Percentiles rank a stretch among this genome's conserved stretches.
Conservation (phyloP, 1,140 invertebrate genomes). For the Mamestra configurata region DNA sequence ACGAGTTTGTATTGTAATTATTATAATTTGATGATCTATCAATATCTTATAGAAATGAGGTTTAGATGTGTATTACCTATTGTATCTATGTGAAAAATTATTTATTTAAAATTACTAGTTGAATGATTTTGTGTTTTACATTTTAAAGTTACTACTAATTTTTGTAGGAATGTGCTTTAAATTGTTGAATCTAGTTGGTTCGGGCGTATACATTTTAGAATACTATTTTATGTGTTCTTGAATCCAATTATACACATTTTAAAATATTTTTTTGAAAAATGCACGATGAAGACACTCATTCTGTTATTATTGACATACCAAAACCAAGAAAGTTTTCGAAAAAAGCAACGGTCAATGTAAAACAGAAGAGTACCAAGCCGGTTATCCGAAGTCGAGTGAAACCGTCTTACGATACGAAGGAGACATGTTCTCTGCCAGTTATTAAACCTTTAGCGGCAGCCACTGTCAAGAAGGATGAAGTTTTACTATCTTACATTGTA, state of each 20-base stretch:
- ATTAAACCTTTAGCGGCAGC: slow-evolving; percentile 60
- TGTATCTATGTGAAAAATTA: no score
- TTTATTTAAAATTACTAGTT: no score
- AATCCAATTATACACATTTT: not conserved
- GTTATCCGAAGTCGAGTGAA: slow-evolving; percentile 43
- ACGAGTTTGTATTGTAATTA: slow-evolving; percentile 10
- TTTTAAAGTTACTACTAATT: no score
- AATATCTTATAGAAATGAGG: no score
- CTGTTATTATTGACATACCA: slow-evolving; percentile 61
- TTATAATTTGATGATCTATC: not conserved
- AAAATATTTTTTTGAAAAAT: slow-evolving; percentile 49
- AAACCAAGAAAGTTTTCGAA: slow-evolving; percentile 54
- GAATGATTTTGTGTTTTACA: no score
- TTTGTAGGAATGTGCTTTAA: no score
- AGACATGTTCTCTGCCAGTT: slow-evolving; percentile 56
- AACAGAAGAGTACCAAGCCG: slow-evolving; percentile 8
- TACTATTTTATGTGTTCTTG: not conserved
- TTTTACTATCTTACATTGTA: slow-evolving; percentile 70
- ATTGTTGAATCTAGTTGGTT: slow-evolving; percentile 24
- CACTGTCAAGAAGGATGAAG: slow-evolving; percentile 62
- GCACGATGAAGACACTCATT: slow-evolving; percentile 58
- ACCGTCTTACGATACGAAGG: slow-evolving; percentile 13
- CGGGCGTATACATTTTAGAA: not conserved
- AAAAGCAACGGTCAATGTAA: slow-evolving; percentile 13
- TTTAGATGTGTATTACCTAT: no score